phyloP scores from a whole-genome alignment of 2,113 vertebrate genomes.

The Cyphomyrus plagiostoma region DNA sequence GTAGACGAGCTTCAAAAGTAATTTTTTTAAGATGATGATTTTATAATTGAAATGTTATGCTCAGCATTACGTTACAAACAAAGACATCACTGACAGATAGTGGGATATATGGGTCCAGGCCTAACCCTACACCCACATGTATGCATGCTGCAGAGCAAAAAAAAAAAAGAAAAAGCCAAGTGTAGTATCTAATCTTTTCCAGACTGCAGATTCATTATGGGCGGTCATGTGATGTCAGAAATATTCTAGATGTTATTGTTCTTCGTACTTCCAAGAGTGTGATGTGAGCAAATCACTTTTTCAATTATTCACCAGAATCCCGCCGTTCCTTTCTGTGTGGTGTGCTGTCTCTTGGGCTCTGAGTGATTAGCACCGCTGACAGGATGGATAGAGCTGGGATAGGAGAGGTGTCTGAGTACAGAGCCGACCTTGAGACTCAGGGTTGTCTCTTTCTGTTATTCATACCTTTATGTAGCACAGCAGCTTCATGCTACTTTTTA shows the following conservation, averaged over 20 bases:
- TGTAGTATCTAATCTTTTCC: not conserved
- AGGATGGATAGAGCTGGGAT: not conserved
- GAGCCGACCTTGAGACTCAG: not conserved
- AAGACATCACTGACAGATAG: not conserved
- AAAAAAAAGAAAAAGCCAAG: not conserved
- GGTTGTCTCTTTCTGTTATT: not conserved
- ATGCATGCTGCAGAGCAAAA: not conserved
- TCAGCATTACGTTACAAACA: not conserved
- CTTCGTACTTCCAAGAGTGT: not conserved
- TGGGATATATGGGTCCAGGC: not conserved
- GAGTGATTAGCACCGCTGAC: not conserved
- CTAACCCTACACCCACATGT: not conserved
- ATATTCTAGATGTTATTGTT: slow-evolving; percentile 1
- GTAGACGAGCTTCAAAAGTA: not conserved
- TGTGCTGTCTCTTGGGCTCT: not conserved
- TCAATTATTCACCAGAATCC: not conserved
- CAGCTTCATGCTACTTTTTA: not conserved
- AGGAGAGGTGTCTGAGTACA: not conserved
- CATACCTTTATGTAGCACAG: not conserved
- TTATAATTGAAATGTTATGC: slow-evolving; percentile 5
- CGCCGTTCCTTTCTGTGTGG: not conserved
- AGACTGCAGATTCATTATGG: not conserved
- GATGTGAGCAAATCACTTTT: not conserved
- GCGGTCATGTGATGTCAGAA: not conserved
- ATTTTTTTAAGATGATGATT: not conserved